A percentile compares a stretch with the other conserved stretches of the same genome.
These are phyloP conservation scores for Sciurus niger DNA, from an alignment of 2,113 vertebrate genomes.

Conservation along the genomic window DNA sequence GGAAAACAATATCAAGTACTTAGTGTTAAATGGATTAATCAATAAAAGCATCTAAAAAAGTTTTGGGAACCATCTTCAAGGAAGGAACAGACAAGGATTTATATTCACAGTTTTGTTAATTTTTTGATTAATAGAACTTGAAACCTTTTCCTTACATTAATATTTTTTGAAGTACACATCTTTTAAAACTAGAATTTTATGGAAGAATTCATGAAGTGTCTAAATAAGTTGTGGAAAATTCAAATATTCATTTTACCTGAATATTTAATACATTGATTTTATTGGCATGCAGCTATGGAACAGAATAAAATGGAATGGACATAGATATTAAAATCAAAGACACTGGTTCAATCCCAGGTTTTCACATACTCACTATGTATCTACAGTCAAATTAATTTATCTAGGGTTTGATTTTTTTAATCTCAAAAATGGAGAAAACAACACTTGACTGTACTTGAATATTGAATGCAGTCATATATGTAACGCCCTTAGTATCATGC, in stretches of 20 bases:
- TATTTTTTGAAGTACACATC: not conserved
- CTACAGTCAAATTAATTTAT: not conserved
- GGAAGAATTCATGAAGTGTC: not conserved
- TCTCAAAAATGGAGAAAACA: not conserved
- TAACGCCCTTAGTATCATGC: not conserved
- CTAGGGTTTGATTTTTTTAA: not conserved
- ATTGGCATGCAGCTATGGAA: not conserved
- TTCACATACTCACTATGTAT: not conserved
- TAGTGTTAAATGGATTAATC: not conserved
- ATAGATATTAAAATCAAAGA: not conserved
- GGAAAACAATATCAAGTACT: not conserved
- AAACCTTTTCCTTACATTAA: not conserved
- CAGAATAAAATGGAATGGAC: not conserved
- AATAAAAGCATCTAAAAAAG: not conserved
- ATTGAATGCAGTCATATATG: not conserved
- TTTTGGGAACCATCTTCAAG: not conserved
- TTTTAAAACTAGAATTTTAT: slow-evolving; percentile 22
- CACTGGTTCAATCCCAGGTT: not conserved
- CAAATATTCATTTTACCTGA: not conserved
- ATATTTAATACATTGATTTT: slow-evolving; percentile 20
- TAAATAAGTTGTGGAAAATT: not conserved
- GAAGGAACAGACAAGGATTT: not conserved
- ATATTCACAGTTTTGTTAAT: not conserved
- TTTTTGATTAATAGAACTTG: not conserved
- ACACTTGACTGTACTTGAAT: not conserved